Percentiles rank a stretch among this genome's conserved stretches.
These are phyloP conservation scores for Tenodera sinensis DNA, from an alignment of 2,888 invertebrate genomes.

Conservation along the genomic window DNA sequence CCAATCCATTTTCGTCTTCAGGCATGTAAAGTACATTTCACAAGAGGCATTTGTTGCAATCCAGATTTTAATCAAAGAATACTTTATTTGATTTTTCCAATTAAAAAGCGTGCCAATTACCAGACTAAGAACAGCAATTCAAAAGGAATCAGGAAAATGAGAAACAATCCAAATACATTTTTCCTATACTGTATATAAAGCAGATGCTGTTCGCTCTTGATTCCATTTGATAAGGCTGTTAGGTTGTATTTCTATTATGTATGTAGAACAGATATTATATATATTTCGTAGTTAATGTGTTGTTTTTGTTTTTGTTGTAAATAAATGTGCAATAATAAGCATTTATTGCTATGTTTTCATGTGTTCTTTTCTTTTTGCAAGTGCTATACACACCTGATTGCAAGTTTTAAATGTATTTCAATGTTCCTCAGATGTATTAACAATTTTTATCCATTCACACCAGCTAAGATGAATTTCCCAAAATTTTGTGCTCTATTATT, in stretches of 20 bases:
- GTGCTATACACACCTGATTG: too few relatives aligned
- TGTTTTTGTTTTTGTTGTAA: constrained; percentile 17
- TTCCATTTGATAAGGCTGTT: not conserved
- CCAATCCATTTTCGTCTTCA: too few relatives aligned
- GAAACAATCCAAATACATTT: not conserved
- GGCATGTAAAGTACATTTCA: too few relatives aligned
- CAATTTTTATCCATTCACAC: not conserved
- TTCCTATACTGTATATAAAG: not conserved
- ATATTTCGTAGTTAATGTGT: constrained; percentile 23
- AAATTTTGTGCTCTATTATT: too few relatives aligned
- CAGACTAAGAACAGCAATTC: not conserved
- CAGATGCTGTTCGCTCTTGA: not conserved
- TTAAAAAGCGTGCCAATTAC: not conserved
- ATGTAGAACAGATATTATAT: constrained; percentile 7
- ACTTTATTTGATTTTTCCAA: too few relatives aligned
- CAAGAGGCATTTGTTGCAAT: too few relatives aligned
- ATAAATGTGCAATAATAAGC: constrained; percentile 25
- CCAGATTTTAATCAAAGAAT: too few relatives aligned
- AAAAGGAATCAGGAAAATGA: not conserved
- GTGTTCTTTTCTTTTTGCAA: not conserved
- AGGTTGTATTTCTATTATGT: not conserved
- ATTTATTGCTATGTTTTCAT: not conserved
- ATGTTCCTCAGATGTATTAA: not conserved
- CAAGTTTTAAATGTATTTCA: not conserved
- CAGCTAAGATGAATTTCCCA: not conserved